Evolutionary conservation across 2,888 invertebrate species (phyloP).

Genomic region (Drosophila phalerata): DNA sequence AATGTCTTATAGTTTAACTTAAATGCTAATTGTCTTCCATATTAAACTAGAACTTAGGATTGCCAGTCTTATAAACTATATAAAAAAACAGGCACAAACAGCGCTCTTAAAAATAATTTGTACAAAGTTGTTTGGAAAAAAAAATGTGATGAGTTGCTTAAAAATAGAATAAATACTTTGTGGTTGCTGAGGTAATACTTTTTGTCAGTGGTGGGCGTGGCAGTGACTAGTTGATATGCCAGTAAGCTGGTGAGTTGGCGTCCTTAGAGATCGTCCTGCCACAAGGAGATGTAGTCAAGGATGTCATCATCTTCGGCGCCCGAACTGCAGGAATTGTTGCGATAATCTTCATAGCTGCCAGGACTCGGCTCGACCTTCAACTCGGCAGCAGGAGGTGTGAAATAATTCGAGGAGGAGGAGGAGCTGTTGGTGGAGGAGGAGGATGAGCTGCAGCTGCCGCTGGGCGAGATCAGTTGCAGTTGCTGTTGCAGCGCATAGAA

Average conservation of each 20-base stretch:
- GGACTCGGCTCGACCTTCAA: constrained; percentile 83
- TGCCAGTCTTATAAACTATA: constrained; percentile 62
- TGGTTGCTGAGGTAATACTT: constrained; percentile 79
- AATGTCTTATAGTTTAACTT: constrained; percentile 8
- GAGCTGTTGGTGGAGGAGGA: constrained; percentile 3
- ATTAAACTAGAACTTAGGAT: constrained; percentile 38
- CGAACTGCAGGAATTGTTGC: constrained; percentile 85
- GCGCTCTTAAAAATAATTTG: constrained; percentile 63
- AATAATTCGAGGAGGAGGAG: constrained; percentile 17
- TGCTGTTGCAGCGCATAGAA: constrained; percentile 51
- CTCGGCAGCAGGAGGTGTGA: constrained; percentile 10
- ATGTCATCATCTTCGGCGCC: constrained; percentile 96
- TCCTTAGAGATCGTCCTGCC: constrained; percentile 83
- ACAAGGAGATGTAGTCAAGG: constrained; percentile 87
- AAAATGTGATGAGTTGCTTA: constrained; percentile 29
- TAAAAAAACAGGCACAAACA: constrained; percentile 63
- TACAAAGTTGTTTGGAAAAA: constrained; percentile 51
- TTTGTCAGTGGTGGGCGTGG: constrained; percentile 50
- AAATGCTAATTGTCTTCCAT: constrained; percentile 68
- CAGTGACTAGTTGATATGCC: constrained; percentile 21
- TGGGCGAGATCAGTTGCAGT: constrained; percentile 56
- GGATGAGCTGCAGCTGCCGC: constrained; percentile 34
- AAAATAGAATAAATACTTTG: constrained; percentile 68
- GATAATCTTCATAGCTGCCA: constrained; percentile 88
- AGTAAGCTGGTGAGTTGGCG: too few relatives aligned